phyloP scores from a whole-genome alignment of 2,888 invertebrate genomes.

The Steinernema carpocapsae region DNA sequence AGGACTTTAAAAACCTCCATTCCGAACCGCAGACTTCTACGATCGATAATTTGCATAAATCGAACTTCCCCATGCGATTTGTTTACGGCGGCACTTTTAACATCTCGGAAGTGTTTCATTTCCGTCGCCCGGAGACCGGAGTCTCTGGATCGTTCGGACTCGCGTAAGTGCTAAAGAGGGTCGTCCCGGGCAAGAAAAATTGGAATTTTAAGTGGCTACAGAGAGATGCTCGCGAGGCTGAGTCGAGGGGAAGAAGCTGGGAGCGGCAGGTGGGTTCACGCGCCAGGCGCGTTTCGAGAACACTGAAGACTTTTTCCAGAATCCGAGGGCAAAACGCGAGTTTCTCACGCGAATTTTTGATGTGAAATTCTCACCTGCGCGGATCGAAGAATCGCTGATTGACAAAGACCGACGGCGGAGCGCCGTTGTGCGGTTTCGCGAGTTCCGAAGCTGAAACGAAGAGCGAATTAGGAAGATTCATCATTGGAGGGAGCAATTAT shows the following conservation, averaged over 20 bases:
- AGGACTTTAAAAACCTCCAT: too few relatives aligned
- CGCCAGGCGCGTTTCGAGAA: background rate
- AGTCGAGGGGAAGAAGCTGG: background rate
- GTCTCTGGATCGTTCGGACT: background rate
- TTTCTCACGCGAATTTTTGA: too few relatives aligned
- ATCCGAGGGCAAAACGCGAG: background rate
- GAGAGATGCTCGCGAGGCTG: too few relatives aligned
- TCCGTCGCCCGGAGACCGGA: constrained; percentile 10
- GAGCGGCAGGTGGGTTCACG: background rate
- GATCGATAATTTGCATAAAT: background rate
- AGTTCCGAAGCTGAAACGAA: constrained; percentile 6
- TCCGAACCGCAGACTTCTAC: too few relatives aligned
- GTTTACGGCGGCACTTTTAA: constrained; percentile 11
- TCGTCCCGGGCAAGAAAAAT: too few relatives aligned
- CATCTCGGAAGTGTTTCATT: constrained; percentile 16
- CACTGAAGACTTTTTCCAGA: constrained; percentile 11
- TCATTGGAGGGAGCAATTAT: background rate
- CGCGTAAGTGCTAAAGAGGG: too few relatives aligned
- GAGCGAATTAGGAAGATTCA: background rate
- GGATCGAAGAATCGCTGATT: constrained; percentile 9
- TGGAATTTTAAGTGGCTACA: background rate
- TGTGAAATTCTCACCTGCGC: constrained; percentile 22
- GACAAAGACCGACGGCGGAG: background rate
- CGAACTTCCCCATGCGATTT: background rate
- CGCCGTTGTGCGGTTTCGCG: constrained; percentile 11